These are phyloP conservation scores for Agelaius tricolor DNA, from an alignment of 2,113 vertebrate genomes.

Conservation along the genomic window DNA sequence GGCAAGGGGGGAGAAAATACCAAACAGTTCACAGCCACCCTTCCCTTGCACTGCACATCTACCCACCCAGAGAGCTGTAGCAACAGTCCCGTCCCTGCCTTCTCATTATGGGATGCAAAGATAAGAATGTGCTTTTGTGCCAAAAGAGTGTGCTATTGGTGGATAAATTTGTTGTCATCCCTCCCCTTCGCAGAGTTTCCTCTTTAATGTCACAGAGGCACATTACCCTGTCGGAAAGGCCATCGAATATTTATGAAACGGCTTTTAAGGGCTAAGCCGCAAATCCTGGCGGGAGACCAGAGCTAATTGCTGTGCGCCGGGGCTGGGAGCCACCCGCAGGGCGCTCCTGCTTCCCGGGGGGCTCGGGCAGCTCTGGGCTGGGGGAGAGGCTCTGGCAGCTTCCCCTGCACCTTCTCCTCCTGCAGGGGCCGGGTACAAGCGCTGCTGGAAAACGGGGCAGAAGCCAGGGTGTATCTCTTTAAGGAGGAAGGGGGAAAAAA, in stretches of 20 bases:
- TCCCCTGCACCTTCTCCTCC: background rate
- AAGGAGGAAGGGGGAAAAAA: background rate
- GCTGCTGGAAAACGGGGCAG: background rate
- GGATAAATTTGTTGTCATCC: constrained; percentile 90
- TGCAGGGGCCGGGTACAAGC: background rate
- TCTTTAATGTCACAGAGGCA: constrained; percentile 73
- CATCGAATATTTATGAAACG: constrained; percentile 74
- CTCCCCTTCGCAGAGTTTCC: constrained; percentile 76
- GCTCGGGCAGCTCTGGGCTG: background rate
- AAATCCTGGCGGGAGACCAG: background rate
- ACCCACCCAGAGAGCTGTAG: constrained; percentile 65
- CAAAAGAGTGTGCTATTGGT: constrained; percentile 86
- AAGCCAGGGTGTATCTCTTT: background rate
- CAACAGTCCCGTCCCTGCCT: constrained; percentile 68
- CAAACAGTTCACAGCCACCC: constrained; percentile 21
- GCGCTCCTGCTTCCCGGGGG: background rate
- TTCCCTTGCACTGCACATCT: constrained; percentile 45
- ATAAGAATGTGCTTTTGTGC: constrained; percentile 80
- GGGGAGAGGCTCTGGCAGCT: background rate
- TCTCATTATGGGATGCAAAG: constrained; percentile 82
- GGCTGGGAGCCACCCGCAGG: background rate
- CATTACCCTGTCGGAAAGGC: constrained; percentile 66
- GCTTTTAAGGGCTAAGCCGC: constrained; percentile 52
- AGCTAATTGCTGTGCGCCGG: background rate
- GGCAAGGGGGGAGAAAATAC: background rate